Evolutionary conservation across 1,140 invertebrate species (phyloP).

Genomic region (Neocloeon triangulifer): DNA sequence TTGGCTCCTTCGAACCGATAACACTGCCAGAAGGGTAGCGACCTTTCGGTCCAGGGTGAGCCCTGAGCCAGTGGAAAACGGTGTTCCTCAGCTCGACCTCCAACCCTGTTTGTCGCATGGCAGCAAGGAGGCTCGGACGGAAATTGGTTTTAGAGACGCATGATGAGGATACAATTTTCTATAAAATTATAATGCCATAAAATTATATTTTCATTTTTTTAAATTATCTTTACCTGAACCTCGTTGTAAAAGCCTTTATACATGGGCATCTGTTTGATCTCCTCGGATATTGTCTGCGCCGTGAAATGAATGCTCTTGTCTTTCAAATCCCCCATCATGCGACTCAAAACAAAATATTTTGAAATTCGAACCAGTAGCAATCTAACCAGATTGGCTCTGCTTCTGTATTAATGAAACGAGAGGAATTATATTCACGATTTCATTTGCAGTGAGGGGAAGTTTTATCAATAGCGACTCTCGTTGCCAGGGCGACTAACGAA

Average conservation of each 20-base stretch:
- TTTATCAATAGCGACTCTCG: too few relatives aligned
- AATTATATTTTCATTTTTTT: not conserved
- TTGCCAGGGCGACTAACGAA: too few relatives aligned
- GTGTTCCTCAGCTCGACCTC: conserved; percentile 61
- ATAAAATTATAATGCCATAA: conserved; percentile 5
- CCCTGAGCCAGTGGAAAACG: conserved; percentile 54
- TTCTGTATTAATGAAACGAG: too few relatives aligned
- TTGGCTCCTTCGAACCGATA: conserved; percentile 18
- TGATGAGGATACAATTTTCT: conserved; percentile 50
- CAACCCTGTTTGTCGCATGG: conserved; percentile 47
- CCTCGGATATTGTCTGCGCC: conserved; percentile 32
- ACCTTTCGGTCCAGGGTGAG: conserved; percentile 20
- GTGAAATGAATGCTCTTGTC: conserved; percentile 31
- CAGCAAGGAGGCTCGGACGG: conserved; percentile 42
- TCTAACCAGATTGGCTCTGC: too few relatives aligned
- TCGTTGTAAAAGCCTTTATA: conserved; percentile 36
- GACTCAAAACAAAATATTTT: too few relatives aligned
- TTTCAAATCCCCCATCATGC: conserved; percentile 24
- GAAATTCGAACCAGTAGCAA: too few relatives aligned
- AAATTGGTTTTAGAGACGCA: conserved; percentile 51
- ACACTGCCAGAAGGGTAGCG: too few relatives aligned
- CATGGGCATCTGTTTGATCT: conserved; percentile 33
- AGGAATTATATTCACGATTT: too few relatives aligned
- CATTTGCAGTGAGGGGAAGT: too few relatives aligned
- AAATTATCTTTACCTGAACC: conserved; percentile 23